Base-by-base conservation (phyloP, 2,113 vertebrate species). In the Hemibates koningsi region DNA sequence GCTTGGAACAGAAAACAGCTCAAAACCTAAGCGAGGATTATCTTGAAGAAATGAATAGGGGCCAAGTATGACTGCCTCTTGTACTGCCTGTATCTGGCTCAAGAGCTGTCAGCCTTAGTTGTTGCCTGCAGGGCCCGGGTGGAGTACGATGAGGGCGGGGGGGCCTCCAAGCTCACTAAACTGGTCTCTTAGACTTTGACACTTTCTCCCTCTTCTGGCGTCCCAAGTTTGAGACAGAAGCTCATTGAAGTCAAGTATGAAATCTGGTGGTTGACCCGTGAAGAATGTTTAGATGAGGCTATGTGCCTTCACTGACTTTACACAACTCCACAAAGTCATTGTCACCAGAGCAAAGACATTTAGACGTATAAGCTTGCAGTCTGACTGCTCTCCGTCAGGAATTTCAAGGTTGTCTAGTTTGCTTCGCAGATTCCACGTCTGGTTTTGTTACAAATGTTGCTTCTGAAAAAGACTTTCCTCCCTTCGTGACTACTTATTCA, bases 1-100 rank as follows among this genome's bases (percentile, higher is more conserved):
- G 68, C 84, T 86, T 41, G 52, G 27, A 91, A 92, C 79, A 93
- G 84, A 92, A 96, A 93, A 95, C 34, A n/a, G 84, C 84, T 91
- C 81, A 93, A 87, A 68, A 68, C 78, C 86, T 8, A n/a, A 90
- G 73, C 2, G 38, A 89, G 96, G 96, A 96, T 97, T 96, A 96
- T 93, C 89, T 81, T 59, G 53, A 43, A 91, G 90, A 95, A 93
- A 94, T 95, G 92, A 96, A 96, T 94, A 87, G 93, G 89, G 84
- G 92, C 85, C 90, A 94, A 94, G 94, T 94, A 93, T 90, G 91
- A 90, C 86, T 90, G 83, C 84, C 73, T 91, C 91, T 94, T 93
- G 89, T 92, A 38, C 88, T 92, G 83, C 90, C 91, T 90, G 91
- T 86, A 59, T 93, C 85, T 93, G 88, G 88, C 92, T 94, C 84